Conservation (phyloP, 1,140 invertebrate genomes). For the Hylaeus anthracinus region DNA sequence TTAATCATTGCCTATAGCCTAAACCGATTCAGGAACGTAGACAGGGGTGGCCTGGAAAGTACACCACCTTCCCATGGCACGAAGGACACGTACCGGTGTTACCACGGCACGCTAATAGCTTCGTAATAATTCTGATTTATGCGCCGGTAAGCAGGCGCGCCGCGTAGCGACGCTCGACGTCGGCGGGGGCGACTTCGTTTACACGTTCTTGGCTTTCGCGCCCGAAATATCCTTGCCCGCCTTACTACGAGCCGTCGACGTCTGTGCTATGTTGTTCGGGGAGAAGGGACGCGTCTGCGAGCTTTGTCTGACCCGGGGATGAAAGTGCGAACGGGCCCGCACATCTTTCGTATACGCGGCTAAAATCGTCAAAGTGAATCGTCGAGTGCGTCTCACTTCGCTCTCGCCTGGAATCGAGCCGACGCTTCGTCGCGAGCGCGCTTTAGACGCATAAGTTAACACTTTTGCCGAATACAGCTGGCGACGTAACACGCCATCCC, state of each 20-base stretch:
- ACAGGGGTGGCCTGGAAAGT: slow-evolving; percentile 32
- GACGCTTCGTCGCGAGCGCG: background rate
- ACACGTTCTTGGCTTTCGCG: slow-evolving; percentile 65
- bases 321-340: slow-evolving; percentile 32
- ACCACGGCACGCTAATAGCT: slow-evolving; percentile 75
- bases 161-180: slow-evolving; percentile 53
- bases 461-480: background rate
- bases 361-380: slow-evolving; percentile 33
- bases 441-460: background rate
- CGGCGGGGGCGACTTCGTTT: slow-evolving; percentile 64
- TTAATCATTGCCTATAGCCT: slow-evolving; percentile 76
- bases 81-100: slow-evolving; percentile 75
- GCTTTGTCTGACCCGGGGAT: slow-evolving; percentile 56
- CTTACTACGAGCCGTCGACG: slow-evolving; percentile 56
- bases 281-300: slow-evolving; percentile 37
- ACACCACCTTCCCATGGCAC: slow-evolving; percentile 51
- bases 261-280: slow-evolving; percentile 51
- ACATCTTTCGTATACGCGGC: slow-evolving; percentile 30
- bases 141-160: slow-evolving; percentile 69
- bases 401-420: background rate
- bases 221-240: slow-evolving; percentile 63
- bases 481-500: no score
- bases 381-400: background rate
- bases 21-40: slow-evolving; percentile 53
- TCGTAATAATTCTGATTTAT: slow-evolving; percentile 78